Conservation (phyloP, 2,797 vertebrate species). For the Hyperoplus lanceolatus region DNA sequence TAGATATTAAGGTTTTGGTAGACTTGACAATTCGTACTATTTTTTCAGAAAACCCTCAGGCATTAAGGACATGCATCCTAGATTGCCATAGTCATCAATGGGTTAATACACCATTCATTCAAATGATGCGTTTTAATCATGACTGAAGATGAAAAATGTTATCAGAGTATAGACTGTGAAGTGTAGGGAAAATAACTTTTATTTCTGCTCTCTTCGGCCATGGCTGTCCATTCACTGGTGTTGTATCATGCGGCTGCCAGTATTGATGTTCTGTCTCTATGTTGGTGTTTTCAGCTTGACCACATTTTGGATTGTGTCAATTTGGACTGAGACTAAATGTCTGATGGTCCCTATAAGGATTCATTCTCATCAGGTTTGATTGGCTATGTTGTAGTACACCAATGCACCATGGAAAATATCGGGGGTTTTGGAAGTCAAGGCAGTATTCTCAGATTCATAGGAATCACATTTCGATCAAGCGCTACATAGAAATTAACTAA, state of each 20-base stretch:
- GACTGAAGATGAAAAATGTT: not conserved
- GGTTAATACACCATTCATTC: too few relatives aligned
- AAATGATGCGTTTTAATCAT: not conserved
- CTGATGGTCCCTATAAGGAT: not conserved
- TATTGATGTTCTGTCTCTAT: slow-evolving; percentile 14
- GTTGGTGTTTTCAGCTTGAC: not conserved
- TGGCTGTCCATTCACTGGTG: not conserved
- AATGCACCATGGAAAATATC: not conserved
- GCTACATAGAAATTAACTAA: not conserved
- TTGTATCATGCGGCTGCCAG: slow-evolving; percentile 11
- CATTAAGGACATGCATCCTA: too few relatives aligned
- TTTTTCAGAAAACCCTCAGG: too few relatives aligned
- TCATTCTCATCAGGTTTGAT: not conserved
- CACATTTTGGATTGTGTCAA: not conserved
- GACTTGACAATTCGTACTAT: too few relatives aligned
- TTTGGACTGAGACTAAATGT: slow-evolving; percentile 1
- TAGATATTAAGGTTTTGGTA: too few relatives aligned
- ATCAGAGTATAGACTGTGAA: not conserved
- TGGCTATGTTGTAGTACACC: not conserved
- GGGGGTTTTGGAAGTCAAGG: not conserved
- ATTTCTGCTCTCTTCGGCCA: not conserved
- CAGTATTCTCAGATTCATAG: not conserved
- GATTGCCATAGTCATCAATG: too few relatives aligned
- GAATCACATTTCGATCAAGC: not conserved
- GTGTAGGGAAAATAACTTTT: not conserved